Evolutionary conservation across 2,797 vertebrate genomes (phyloP), one percentile per base, ranked within the genome.

Genomic region (Melanitta fusca): DNA sequence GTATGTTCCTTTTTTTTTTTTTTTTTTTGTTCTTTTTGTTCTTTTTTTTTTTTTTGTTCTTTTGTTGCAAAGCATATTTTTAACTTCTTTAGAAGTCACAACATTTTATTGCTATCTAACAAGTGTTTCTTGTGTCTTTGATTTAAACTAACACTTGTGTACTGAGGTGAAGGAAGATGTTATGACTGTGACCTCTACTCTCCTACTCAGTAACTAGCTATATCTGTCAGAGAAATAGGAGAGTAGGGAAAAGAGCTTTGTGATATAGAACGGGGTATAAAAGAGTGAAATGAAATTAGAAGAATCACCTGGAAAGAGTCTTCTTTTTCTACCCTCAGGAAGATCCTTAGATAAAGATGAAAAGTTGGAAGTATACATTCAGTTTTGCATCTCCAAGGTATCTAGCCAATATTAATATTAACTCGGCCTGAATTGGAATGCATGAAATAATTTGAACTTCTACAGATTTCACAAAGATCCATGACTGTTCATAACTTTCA

Each of bases 401-500:
- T 34, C 43, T 24, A 74, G 8, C 4, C n/a, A 54, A 18, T 74
- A 64, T 88, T 91, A 91, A 91, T 85, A 91, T 92, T 94, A 77
- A 80, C 0, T 2, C 85, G 30, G 8, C 3, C 2, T 69, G 65
- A 80, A 72, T 16, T 78, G 11, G 22, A 91, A 85, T 74, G 27
- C 38, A 45, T 83, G 56, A 72, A 83, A 34, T 66, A 41, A 85
- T 41, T 81, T 77, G 34, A 73, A 88, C 51, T 77, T 91, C 54
- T 61, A 84, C 61, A 32, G 14, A 53, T 91, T 94, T 91, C 51
- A 68, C 39, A 83, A 91, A 90, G 38, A 16, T 4, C 64, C 89
- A 14, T 58, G 54, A 21, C 28, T 62, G 27, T 39, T 93, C 77
- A 84, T 72, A 16, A 56, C 27, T 88, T 93, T 86, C 30, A 51